Percentiles rank a stretch among this genome's conserved stretches.
phyloP scores from a whole-genome alignment of 2,797 vertebrate species.

The Scomberomorus guttatus region DNA sequence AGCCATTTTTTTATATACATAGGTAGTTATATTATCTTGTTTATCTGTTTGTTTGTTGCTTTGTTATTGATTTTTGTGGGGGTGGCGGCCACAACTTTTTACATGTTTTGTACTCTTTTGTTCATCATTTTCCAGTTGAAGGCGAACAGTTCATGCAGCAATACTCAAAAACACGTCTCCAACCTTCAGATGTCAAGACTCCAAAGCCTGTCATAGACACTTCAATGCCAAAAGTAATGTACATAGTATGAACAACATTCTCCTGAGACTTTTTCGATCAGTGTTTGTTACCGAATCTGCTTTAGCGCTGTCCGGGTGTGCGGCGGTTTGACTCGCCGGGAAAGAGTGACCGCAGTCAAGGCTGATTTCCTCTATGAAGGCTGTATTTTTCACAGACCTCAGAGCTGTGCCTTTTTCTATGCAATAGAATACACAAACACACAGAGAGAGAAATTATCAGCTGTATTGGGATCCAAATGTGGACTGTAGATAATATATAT shows the following conservation, averaged over 20 bases:
- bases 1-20: conserved; percentile 83
- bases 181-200: conserved; percentile 84
- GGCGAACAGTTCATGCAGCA: conserved; percentile 83
- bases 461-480: conserved; percentile 93
- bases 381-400: conserved; percentile 92
- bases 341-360: conserved; percentile 48
- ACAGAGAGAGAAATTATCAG: conserved; percentile 81
- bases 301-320: conserved; percentile 65
- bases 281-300: conserved; percentile 77
- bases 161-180: conserved; percentile 78
- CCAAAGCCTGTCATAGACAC: conserved; percentile 84
- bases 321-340: conserved; percentile 17
- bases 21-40: conserved; percentile 66
- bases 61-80: conserved; percentile 62
- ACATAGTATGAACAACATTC: conserved; percentile 78
- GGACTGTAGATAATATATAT: conserved; percentile 90
- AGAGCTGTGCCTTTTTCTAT: conserved; percentile 99
- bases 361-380: conserved; percentile 70
- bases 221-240: conserved; percentile 86
- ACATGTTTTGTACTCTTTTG: conserved; percentile 73
- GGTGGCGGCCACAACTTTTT: conserved; percentile 66
- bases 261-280: conserved; percentile 76
- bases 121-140: conserved; percentile 68
- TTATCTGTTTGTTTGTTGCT: conserved; percentile 77
- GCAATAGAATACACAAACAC: conserved; percentile 93